Percentiles rank a stretch among this genome's conserved stretches.
Evolutionary conservation across 1,140 invertebrate genomes (phyloP).

Genomic region (Augochlora pura): DNA sequence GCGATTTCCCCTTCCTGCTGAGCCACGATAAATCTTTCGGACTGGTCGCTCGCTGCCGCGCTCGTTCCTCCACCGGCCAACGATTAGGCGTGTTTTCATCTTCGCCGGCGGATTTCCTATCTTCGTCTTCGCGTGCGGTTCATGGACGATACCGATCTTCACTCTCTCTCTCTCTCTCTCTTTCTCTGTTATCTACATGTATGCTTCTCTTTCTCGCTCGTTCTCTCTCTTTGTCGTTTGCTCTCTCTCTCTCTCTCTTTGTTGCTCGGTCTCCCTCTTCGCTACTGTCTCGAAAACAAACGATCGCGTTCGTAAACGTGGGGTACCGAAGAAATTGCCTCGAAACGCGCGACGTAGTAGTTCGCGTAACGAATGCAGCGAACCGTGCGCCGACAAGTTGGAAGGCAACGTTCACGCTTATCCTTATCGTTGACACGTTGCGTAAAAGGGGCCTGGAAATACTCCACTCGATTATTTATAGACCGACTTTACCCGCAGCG

Average conservation of each 20-base stretch:
- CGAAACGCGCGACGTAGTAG: neutral
- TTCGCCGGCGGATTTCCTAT: neutral
- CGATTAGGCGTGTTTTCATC: too few species aligned
- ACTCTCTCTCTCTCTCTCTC: too few species aligned
- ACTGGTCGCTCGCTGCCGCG: neutral
- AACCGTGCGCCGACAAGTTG: slow-evolving; percentile 27
- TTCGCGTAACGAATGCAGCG: slow-evolving; percentile 1
- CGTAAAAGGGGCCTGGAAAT: slow-evolving; percentile 67
- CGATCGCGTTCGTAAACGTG: too few species aligned
- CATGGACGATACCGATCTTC: too few species aligned
- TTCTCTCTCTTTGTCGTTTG: too few species aligned
- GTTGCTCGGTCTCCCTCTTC: too few species aligned
- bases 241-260: too few species aligned
- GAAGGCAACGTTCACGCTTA: slow-evolving; percentile 59
- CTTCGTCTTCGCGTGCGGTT: neutral
- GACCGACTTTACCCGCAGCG: slow-evolving; percentile 48
- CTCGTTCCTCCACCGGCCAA: too few species aligned
- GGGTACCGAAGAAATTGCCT: neutral
- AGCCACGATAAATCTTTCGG: slow-evolving; percentile 26
- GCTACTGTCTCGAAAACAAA: too few species aligned
- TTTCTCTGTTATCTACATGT: too few species aligned
- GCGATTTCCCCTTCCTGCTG: neutral
- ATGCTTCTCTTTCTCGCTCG: too few species aligned
- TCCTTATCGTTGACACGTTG: slow-evolving; percentile 67
- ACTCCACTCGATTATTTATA: slow-evolving; percentile 68